Base-by-base conservation (phyloP, 1,140 invertebrate genomes). In the Oncopeltus fasciatus region DNA sequence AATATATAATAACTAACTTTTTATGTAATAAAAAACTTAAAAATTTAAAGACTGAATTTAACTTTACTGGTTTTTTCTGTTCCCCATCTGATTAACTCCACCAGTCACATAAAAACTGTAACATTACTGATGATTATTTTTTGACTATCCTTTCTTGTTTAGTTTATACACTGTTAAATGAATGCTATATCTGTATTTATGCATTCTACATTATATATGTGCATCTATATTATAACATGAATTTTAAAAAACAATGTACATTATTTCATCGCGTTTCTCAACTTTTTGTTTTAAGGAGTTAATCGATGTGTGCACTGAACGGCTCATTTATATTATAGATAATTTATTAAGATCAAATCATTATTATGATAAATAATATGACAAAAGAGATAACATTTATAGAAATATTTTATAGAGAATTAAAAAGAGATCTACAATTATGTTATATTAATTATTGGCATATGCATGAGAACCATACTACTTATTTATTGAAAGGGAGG, bases 11-110 rank as follows among this genome's bases (percentile, higher is more conserved):
- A 60, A 63, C 53, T 51, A 60, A 60, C 47, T 64, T 60, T 61
- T 61, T 64, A 38, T 57, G 59, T 61, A 61, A 61, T 61, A 64
- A 64, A 64, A 61, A 61, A 57, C 56, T 63, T 63, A 58, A 64
- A 18, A 53, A 20, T 53, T 2, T 53, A 53, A 53, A 8, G 1
- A 53, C 49, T 27, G 3, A 53, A 53, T 53, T 53, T 8, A 53
- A 53, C 49, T 2, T 4, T 53, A 53, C 24, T 53, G 24, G n/a
- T 53, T 53, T 53, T 53, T 53, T 53, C 49, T 20, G 49, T 53
- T 53, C n/a, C 49, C 49, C n/a, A 53, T 20, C 24, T 21, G 49
- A 53, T 53, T 53, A 8, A 53, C 21, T 53, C 57, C 14, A 59
- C 62, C 43, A 44, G 43, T 44, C 43, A 44, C n/a, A 51, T 33